These are phyloP conservation scores for Eristalis pertinax DNA, from an alignment of 2,888 invertebrate species.

Conservation along the genomic window DNA sequence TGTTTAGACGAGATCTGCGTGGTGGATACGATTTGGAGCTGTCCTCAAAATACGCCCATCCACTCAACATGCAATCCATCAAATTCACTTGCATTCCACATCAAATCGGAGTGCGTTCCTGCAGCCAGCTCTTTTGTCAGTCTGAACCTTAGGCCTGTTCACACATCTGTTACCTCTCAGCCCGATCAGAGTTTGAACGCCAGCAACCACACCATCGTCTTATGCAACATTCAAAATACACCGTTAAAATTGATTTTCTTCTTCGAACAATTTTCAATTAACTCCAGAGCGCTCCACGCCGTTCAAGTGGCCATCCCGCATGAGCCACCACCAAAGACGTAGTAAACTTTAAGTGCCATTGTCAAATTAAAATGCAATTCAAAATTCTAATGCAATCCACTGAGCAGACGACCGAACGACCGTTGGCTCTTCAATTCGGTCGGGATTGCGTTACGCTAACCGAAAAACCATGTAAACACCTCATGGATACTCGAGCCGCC, in stretches of 20 bases:
- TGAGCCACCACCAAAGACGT: neutral
- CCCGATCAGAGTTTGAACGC: neutral
- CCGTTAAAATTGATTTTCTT: neutral
- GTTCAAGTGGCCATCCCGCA: neutral
- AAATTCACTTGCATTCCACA: neutral
- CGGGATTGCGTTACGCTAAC: neutral
- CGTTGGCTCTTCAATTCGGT: neutral
- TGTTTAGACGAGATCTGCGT: neutral
- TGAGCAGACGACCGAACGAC: neutral
- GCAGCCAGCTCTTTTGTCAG: neutral
- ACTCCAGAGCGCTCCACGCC: conserved; percentile 2
- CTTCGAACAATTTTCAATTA: neutral
- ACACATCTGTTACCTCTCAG: neutral
- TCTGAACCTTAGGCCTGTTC: neutral
- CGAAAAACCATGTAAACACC: neutral
- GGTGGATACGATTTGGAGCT: no score
- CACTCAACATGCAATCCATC: neutral
- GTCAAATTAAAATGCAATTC: conserved; percentile 41
- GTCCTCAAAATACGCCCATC: no score
- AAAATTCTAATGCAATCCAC: conserved; percentile 34
- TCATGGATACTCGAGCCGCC: neutral
- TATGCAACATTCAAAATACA: neutral
- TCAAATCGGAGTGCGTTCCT: neutral
- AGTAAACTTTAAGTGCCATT: conserved; percentile 15
- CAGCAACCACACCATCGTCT: neutral